These are phyloP conservation scores for Lacanobia wlatinum DNA, from an alignment of 2,888 invertebrate genomes.

Conservation along the genomic window DNA sequence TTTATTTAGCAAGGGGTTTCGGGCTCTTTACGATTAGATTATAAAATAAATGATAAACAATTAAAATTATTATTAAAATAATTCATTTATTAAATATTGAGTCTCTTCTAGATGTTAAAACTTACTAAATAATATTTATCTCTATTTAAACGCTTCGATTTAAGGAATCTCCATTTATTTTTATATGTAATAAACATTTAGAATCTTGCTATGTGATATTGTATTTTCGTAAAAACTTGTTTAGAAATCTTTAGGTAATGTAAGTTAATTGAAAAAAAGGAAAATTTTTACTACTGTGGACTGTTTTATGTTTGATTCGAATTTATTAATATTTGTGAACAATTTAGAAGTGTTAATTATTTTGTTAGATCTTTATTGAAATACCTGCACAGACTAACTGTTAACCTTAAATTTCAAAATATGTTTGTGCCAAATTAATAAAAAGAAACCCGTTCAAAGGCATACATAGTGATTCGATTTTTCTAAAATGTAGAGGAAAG, in stretches of 20 bases:
- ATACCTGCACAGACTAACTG: constrained; percentile 39
- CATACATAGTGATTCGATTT: constrained; percentile 16
- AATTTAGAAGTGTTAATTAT: constrained; percentile 31
- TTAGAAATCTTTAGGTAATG: constrained; percentile 45
- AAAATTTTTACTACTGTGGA: constrained; percentile 41
- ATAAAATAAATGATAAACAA: constrained; percentile 20
- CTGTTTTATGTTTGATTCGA: constrained; percentile 50
- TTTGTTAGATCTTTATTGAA: constrained; percentile 53
- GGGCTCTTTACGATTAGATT: constrained; percentile 8
- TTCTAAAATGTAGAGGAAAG: constrained; percentile 27
- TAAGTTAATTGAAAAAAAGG: constrained; percentile 35
- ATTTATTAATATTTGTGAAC: constrained; percentile 34
- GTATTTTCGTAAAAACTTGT: constrained; percentile 57
- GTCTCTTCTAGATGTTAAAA: constrained; percentile 56
- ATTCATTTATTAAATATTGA: constrained; percentile 37
- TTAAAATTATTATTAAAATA: constrained; percentile 1
- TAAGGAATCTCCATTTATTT: constrained; percentile 69
- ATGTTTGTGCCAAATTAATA: constrained; percentile 61
- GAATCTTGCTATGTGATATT: constrained; percentile 67
- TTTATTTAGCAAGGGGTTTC: constrained; percentile 18
- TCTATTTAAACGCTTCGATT: constrained; percentile 52
- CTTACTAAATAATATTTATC: constrained; percentile 46
- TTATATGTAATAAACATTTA: constrained; percentile 64
- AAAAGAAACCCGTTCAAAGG: constrained; percentile 20
- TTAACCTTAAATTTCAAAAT: constrained; percentile 39